Evolutionary conservation across 2,888 invertebrate species (phyloP).

Genomic region (Eristalis intricaria): DNA sequence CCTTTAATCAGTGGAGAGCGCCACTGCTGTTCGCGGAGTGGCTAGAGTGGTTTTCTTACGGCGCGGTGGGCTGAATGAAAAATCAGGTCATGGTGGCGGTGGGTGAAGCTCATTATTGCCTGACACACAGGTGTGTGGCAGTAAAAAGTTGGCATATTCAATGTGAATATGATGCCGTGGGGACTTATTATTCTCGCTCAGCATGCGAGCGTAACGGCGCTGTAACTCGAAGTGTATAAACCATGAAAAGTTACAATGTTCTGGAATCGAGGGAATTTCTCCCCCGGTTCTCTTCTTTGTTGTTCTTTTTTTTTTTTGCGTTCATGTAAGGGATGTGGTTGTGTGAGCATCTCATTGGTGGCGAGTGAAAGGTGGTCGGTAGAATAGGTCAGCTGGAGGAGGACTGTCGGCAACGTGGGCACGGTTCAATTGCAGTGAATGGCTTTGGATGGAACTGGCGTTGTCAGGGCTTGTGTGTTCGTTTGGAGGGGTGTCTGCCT

Average conservation of each 20-base stretch:
- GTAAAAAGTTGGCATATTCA: slow-evolving; percentile 35
- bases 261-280: background rate
- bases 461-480: too few species aligned
- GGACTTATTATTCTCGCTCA: slow-evolving; percentile 20
- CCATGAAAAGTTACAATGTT: background rate
- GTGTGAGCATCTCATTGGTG: too few species aligned
- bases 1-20: slow-evolving; percentile 56
- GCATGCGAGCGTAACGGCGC: background rate
- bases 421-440: too few species aligned
- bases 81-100: slow-evolving; percentile 49
- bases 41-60: slow-evolving; percentile 23
- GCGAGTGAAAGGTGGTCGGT: too few species aligned
- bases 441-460: too few species aligned
- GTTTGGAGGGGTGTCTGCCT: too few species aligned
- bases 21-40: slow-evolving; percentile 6
- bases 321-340: too few species aligned
- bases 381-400: too few species aligned
- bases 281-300: too few species aligned
- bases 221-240: background rate
- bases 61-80: slow-evolving; percentile 34
- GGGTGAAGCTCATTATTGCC: slow-evolving; percentile 55
- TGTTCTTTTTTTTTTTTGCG: too few species aligned
- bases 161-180: slow-evolving; percentile 42
- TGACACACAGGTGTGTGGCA: slow-evolving; percentile 56
- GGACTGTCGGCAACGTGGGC: too few species aligned